Evolutionary conservation across 2,888 invertebrate species (phyloP).

Genomic region (Oligia strigilis): DNA sequence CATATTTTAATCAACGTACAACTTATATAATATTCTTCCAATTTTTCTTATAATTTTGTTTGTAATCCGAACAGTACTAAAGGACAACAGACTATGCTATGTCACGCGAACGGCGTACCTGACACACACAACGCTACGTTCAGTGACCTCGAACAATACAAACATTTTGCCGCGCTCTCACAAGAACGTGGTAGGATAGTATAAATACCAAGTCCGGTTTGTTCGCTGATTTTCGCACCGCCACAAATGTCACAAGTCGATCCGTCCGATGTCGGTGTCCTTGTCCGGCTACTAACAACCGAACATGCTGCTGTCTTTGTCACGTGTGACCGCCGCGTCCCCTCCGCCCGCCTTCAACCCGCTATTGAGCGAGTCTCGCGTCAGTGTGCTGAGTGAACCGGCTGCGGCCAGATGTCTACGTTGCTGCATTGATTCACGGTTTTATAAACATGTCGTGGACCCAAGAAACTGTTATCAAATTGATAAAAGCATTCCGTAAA

Average conservation of each 20-base stretch:
- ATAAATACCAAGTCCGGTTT: background rate
- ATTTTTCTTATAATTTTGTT: background rate
- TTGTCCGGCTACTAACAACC: background rate
- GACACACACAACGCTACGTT: background rate
- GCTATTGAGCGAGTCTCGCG: background rate
- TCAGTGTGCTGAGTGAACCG: background rate
- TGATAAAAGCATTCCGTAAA: constrained; percentile 3
- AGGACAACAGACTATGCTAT: background rate
- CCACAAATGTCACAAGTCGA: background rate
- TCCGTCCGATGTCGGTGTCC: background rate
- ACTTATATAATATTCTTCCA: too few species aligned
- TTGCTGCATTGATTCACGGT: background rate
- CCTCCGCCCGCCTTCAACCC: background rate
- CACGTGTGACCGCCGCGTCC: background rate
- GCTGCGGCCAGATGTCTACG: background rate
- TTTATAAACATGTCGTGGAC: constrained; percentile 9
- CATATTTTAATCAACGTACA: too few species aligned
- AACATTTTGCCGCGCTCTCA: background rate
- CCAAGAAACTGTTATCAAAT: background rate
- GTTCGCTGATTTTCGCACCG: background rate
- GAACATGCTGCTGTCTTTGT: background rate
- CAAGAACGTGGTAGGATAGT: background rate
- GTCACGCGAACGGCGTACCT: background rate
- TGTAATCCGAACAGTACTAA: background rate
- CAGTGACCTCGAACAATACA: background rate